Evolutionary conservation across 2,113 vertebrate species (phyloP), one percentile per base, ranked within the genome.

Genomic region (Nothoprocta pentlandii): DNA sequence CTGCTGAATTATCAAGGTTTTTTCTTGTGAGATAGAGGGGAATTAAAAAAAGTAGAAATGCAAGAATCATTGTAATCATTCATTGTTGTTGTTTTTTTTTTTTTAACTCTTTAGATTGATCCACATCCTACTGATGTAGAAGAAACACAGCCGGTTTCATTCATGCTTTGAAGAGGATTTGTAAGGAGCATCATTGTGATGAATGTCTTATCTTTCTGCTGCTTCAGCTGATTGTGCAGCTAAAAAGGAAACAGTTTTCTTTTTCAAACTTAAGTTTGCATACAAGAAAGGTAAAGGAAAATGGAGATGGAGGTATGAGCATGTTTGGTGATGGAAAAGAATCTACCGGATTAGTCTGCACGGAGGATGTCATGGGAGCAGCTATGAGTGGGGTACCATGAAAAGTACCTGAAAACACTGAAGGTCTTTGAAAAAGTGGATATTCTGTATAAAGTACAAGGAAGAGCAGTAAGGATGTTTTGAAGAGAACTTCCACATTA

Each of bases 121-220:
- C 98, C 98, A 41, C 96, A 98, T 92, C 98, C 98, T 67, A n/a
- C 94, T 67, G 93, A 96, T 30, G 62, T 88, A 51, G 97, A 97
- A 93, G 98, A 98, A 66, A 62, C 74, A 20, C 97, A 95, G 67
- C 95, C 95, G 0, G 94, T 98, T 59, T 96, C 97, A 54, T 97
- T 98, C 95, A 94, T 97, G 59, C 92, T 97, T 77, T 98, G 95
- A 98, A 64, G 78, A 34, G 23, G 39, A 54, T 56, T 73, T 89
- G 44, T 85, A 88, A 90, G 2, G n/a, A 96, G 83, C 95, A 92
- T 92, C 77, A 5, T 85, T 82, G 49, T 87, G 85, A 76, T 91
- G 92, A 90, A 96, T 91, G 87, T 79, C 84, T 87, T 82, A 70
- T 79, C 78, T 94, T 85, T 75, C 73, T 82, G 66, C 91, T 84